Conservation (phyloP, 2,888 invertebrate species). For the Flexamia atlantica region DNA sequence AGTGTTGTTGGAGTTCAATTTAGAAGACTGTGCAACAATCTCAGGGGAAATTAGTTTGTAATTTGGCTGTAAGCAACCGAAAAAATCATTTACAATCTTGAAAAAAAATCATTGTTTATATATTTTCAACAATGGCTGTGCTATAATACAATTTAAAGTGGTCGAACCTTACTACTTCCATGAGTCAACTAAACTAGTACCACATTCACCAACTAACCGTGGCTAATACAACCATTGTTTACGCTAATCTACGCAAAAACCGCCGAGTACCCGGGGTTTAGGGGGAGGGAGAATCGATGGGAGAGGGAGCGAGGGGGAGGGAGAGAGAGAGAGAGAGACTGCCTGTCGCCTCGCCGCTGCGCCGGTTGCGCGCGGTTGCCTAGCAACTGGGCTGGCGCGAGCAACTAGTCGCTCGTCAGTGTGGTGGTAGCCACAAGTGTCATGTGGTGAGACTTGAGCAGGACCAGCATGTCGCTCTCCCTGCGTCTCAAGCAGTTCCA, state of each 20-base stretch:
- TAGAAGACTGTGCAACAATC: too few species aligned
- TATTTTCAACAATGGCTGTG: too few species aligned
- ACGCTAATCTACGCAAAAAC: not conserved
- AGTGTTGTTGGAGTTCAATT: too few species aligned
- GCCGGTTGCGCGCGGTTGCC: too few species aligned
- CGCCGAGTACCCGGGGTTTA: not conserved
- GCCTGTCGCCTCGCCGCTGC: not conserved
- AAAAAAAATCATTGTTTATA: too few species aligned
- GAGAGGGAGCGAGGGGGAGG: not conserved
- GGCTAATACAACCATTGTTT: conserved; percentile 23
- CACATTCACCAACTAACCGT: too few species aligned
- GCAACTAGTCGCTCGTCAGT: conserved; percentile 17
- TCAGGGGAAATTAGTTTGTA: too few species aligned
- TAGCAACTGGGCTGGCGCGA: conserved; percentile 2
- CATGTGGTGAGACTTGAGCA: not conserved
- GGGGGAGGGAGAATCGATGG: not conserved
- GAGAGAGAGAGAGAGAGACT: conserved; percentile 14
- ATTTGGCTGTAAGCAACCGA: too few species aligned
- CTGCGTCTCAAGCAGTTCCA: conserved; percentile 84
- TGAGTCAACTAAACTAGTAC: too few species aligned
- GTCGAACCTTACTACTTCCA: too few species aligned
- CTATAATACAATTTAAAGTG: too few species aligned
- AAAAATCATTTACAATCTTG: too few species aligned
- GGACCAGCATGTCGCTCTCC: conserved; percentile 80
- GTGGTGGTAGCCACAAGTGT: not conserved